Percentiles rank a stretch among this genome's conserved stretches.
phyloP scores from a whole-genome alignment of 2,113 vertebrate genomes.

The Grantiella picta region DNA sequence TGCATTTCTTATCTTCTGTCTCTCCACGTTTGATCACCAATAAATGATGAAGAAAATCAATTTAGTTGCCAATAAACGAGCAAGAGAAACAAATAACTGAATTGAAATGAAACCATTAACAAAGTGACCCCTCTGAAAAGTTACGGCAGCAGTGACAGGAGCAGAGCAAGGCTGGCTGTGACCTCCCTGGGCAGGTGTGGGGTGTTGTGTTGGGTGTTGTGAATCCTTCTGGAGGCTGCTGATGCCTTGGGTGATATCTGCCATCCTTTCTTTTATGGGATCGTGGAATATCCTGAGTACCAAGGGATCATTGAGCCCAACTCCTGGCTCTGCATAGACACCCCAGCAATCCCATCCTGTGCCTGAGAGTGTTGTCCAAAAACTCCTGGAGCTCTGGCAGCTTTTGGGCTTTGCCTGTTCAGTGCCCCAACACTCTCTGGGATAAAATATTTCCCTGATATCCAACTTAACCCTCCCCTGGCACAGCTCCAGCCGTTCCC shows the following conservation, averaged over 20 bases:
- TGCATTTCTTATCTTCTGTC: not conserved
- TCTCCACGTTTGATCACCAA: not conserved
- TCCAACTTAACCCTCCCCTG: not conserved
- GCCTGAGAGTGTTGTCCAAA: fast-evolving
- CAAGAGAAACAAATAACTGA: not conserved
- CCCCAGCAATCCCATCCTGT: not conserved
- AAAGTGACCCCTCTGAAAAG: too few species aligned
- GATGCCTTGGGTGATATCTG: not conserved
- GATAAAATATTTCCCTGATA: not conserved
- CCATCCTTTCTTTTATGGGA: not conserved
- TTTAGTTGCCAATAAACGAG: not conserved
- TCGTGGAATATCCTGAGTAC: not conserved
- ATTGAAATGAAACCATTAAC: not conserved
- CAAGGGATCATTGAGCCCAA: not conserved
- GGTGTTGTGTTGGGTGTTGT: fast-evolving
- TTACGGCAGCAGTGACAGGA: fast-evolving
- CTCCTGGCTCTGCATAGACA: not conserved
- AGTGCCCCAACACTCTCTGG: not conserved
- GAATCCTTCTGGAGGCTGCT: not conserved
- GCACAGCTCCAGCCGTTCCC: not conserved
- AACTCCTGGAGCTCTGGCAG: not conserved
- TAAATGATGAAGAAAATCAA: not conserved
- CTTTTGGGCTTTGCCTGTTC: fast-evolving
- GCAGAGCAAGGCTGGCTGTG: fast-evolving
- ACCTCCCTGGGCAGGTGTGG: not conserved